Evolutionary conservation across 1,140 invertebrate genomes (phyloP).

Genomic region (Dysdera silvatica): DNA sequence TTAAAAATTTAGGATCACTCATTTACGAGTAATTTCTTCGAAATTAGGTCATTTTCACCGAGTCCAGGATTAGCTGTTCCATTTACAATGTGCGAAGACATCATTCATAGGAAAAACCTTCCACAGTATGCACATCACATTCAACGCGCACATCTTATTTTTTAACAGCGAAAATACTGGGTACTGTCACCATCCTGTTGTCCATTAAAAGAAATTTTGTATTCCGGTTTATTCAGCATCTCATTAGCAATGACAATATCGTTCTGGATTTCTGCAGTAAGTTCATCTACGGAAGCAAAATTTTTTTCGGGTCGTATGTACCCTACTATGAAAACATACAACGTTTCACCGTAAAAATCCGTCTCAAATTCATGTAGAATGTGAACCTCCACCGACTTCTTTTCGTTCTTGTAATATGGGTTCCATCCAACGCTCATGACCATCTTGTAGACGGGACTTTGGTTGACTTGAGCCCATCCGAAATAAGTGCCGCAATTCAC

Average conservation of each 20-base stretch:
- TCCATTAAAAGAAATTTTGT: too few species aligned
- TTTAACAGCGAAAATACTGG: too few species aligned
- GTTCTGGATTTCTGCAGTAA: conserved; percentile 63
- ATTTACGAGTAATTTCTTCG: too few species aligned
- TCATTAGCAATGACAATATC: conserved; percentile 61
- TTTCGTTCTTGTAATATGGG: conserved; percentile 84
- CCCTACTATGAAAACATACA: conserved; percentile 71
- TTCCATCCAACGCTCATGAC: conserved; percentile 94
- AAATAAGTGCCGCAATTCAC: conserved; percentile 81
- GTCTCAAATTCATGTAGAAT: conserved; percentile 71
- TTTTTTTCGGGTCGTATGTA: conserved; percentile 74
- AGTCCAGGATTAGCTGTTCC: too few species aligned
- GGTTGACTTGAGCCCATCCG: conserved; percentile 77
- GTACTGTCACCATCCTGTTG: too few species aligned
- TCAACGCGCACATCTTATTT: too few species aligned
- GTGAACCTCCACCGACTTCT: conserved; percentile 91
- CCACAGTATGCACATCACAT: too few species aligned
- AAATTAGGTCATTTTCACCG: too few species aligned
- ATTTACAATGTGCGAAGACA: too few species aligned
- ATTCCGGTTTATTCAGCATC: conserved; percentile 52
- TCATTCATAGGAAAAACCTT: too few species aligned
- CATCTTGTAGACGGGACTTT: conserved; percentile 68
- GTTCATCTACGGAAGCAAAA: conserved; percentile 66
- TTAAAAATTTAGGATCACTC: too few species aligned
- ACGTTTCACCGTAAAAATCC: conserved; percentile 76